Base-by-base conservation (phyloP, 92 coral and sea anemone species). In the Palythoa grandiflora region DNA sequence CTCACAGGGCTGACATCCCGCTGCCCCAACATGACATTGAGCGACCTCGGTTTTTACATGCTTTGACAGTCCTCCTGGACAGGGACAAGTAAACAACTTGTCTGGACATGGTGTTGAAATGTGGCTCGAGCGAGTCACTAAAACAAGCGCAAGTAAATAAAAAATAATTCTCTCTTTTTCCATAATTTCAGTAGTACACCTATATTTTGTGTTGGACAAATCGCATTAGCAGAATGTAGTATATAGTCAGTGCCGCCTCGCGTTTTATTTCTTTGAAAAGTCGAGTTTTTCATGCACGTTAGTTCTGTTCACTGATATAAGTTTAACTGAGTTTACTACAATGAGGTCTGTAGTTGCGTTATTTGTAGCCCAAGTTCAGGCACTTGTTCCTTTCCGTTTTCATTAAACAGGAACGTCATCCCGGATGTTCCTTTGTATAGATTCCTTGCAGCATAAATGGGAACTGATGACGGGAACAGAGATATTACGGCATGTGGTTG, bases 21-120 rank as follows among this genome's bases (percentile, higher is more conserved):
- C 60, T 35, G 40, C 63, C 16, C 68, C 68, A 36, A 76, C 39
- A 19, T 52, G 47, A 50, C 80, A 76, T 76, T 76, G 80, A 10
- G 60, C 39, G 48, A 76, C 80, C 38, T 51, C 51, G 15, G 48
- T 11, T 15, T 55, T 76, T 12, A 76, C 36, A 52, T 50, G 11
- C 39, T 50, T 76, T 50, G 50, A 28, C 0, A 28, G 50, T 44
- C 38, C 80, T 76, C 60, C n/a, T n/a, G 7, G 65, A 76, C 80
- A 76, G 39, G 39, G 38, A 36, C 80, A 76, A 76, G 6, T 47
- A 52, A 76, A 38, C 4, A 6, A 20, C 80, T 50, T 20, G 16
- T 52, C 44, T 6, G 65, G 63, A 48, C 80, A 76, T 20, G 52
- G 44, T 1, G 61, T 50, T 51, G 80, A 76, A 76, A 37, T 15